A percentile compares a stretch with the other conserved stretches of the same genome.
These are phyloP conservation scores for Luperina nickerlii DNA, from an alignment of 2,888 invertebrate genomes.

Conservation along the genomic window DNA sequence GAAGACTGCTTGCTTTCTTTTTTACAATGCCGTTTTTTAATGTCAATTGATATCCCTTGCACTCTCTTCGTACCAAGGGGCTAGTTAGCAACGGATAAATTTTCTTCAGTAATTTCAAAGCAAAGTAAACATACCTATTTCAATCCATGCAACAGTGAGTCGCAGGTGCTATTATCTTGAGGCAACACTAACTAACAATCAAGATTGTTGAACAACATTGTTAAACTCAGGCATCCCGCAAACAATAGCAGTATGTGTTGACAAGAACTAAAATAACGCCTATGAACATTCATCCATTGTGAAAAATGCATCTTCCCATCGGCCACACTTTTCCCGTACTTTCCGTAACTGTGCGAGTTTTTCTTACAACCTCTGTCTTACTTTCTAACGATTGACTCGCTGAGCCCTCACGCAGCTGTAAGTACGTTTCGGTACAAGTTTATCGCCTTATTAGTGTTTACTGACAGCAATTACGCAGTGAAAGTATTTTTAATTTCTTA, in stretches of 20 bases:
- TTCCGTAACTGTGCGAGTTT: slow-evolving; percentile 74
- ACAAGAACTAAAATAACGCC: slow-evolving; percentile 67
- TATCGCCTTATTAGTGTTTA: slow-evolving; percentile 79
- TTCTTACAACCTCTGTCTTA: slow-evolving; percentile 69
- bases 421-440: slow-evolving; percentile 64
- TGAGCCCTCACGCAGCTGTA: slow-evolving; percentile 47
- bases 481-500: slow-evolving; percentile 82
- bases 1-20: slow-evolving; percentile 67
- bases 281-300: slow-evolving; percentile 50
- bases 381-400: slow-evolving; percentile 71
- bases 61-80: slow-evolving; percentile 35
- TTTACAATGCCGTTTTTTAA: slow-evolving; percentile 57
- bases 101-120: slow-evolving; percentile 25
- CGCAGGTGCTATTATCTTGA: slow-evolving; percentile 49
- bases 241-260: slow-evolving; percentile 65
- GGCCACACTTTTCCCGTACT: slow-evolving; percentile 72
- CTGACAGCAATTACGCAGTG: slow-evolving; percentile 81
- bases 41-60: slow-evolving; percentile 61
- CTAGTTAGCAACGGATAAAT: slow-evolving; percentile 24
- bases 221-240: slow-evolving; percentile 54
- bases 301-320: slow-evolving; percentile 71
- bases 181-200: slow-evolving; percentile 55
- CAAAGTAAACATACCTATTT: slow-evolving; percentile 26
- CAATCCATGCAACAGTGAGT: slow-evolving; percentile 31
- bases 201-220: slow-evolving; percentile 65